Evolutionary conservation across 1,140 invertebrate species (phyloP), one percentile per base, ranked within the genome.

Genomic region (Phymastichus coffea): DNA sequence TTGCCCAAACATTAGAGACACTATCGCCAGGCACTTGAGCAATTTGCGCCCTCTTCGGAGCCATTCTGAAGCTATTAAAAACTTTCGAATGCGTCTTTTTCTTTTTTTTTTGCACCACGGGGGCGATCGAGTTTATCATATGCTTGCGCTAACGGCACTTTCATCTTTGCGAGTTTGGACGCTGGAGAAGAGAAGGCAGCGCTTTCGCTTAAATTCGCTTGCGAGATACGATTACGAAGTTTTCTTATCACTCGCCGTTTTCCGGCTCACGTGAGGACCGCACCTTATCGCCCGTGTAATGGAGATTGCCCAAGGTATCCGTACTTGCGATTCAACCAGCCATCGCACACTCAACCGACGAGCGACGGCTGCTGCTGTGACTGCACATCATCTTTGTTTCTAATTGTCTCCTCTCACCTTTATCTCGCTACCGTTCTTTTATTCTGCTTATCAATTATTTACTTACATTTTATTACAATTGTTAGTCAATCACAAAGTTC

Each of bases 161-260:
- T 48, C 28, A n/a, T 33, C 35, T 48, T 47, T 48, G 20, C 14
- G 14, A n/a, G 14, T 14, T 9, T 6, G 35, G 35, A 38, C 15
- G 15, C 6, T 19, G 4, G 20, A 14, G 15, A 17, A 3, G 25
- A 4, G n/a, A 0, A 4, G 44, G 4, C 25, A n/a, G 17, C 3
- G 44, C 48, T 41, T 53, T 53, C 41, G 49, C 41, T 28, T 41
- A 22, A 26, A 35, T 28, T 38, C 14, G 9, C 35, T 38, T n/a
- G 3, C 49, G 49, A 41, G 49, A 53, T 53, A 41, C 49, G 49
- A 53, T 53, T 41, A 53, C 41, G 49, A 53, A 53, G 15, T 53
- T 53, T 53, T 53, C 49, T 53, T 53, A 53, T 53, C 41, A 53
- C 48, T 38, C 23, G 37, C 14, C 37, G 49, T 19, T 26, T 52